Conservation (phyloP, 1,140 invertebrate species). For the Brachionus calyciflorus region DNA sequence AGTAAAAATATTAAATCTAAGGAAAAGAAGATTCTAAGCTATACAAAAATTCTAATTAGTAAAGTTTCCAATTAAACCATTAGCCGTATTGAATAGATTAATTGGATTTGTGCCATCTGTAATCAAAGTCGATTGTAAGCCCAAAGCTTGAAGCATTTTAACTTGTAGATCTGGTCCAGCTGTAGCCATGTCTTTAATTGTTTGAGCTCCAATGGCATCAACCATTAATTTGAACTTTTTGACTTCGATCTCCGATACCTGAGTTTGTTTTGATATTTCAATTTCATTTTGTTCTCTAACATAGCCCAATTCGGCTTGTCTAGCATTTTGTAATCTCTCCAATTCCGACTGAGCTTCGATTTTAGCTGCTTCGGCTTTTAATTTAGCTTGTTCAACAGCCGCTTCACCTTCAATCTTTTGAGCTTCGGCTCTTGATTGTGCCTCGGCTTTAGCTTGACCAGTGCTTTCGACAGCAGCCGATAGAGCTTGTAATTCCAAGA, state of each 20-base stretch:
- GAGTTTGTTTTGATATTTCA: conserved; percentile 58
- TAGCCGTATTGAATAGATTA: conserved; percentile 63
- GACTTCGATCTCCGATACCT: conserved; percentile 60
- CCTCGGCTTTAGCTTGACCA: conserved; percentile 64
- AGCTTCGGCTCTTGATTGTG: conserved; percentile 62
- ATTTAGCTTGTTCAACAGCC: conserved; percentile 62
- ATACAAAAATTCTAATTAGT: no score
- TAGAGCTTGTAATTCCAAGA: conserved; percentile 61
- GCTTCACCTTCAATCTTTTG: conserved; percentile 63
- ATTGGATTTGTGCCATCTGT: conserved; percentile 62
- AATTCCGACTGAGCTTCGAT: conserved; percentile 64
- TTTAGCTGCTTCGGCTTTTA: conserved; percentile 61
- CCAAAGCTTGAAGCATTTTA: conserved; percentile 60
- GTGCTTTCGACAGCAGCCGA: conserved; percentile 56
- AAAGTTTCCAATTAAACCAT: conserved; percentile 59
- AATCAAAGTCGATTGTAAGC: conserved; percentile 63
- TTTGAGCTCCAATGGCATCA: conserved; percentile 61
- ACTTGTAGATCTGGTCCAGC: conserved; percentile 63
- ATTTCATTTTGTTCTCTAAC: conserved; percentile 61
- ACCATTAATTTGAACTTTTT: conserved; percentile 63
- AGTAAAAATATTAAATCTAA: neutral
- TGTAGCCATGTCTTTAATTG: conserved; percentile 61
- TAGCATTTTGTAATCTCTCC: conserved; percentile 59
- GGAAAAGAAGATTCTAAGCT: neutral
- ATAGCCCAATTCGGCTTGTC: conserved; percentile 62